Conservation (phyloP, 2,113 vertebrate genomes). For the Aleadryas rufinucha region DNA sequence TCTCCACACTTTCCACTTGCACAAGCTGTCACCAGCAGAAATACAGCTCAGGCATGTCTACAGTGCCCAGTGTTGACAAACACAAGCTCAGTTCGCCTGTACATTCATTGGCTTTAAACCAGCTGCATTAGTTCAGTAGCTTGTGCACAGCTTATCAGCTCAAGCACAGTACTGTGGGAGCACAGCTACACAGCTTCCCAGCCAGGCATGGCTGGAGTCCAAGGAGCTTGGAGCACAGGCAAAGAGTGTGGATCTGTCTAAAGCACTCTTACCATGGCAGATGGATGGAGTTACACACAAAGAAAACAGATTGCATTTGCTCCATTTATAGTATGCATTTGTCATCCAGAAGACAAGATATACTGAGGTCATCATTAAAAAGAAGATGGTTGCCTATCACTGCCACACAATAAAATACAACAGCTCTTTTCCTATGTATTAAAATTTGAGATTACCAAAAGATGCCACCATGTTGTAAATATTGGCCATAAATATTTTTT, state of each 20-base stretch:
- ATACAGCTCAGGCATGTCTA: constrained; percentile 2
- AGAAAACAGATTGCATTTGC: constrained; percentile 36
- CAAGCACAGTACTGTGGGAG: not conserved
- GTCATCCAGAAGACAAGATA: constrained; percentile 11
- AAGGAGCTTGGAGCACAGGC: constrained; percentile 34
- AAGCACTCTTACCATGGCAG: constrained; percentile 44
- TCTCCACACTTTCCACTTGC: not conserved
- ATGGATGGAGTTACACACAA: constrained; percentile 46
- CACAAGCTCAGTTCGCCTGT: constrained; percentile 35
- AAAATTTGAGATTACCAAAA: not conserved
- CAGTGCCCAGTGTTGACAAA: constrained; percentile 38
- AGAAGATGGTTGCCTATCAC: not conserved
- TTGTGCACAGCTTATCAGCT: constrained; percentile 40
- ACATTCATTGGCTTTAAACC: constrained; percentile 23
- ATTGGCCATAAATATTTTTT: not conserved
- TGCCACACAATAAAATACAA: not conserved
- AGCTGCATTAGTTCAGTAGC: constrained; percentile 36
- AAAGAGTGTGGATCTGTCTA: constrained; percentile 38
- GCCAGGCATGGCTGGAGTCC: constrained; percentile 39
- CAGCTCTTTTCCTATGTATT: not conserved
- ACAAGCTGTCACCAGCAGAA: constrained; percentile 11
- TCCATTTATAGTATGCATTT: not conserved
- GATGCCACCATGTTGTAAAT: not conserved
- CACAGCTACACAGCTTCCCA: constrained; percentile 17
- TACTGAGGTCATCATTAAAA: not conserved